Evolutionary conservation across 2,888 invertebrate species (phyloP).

Genomic region (Seira ritae): DNA sequence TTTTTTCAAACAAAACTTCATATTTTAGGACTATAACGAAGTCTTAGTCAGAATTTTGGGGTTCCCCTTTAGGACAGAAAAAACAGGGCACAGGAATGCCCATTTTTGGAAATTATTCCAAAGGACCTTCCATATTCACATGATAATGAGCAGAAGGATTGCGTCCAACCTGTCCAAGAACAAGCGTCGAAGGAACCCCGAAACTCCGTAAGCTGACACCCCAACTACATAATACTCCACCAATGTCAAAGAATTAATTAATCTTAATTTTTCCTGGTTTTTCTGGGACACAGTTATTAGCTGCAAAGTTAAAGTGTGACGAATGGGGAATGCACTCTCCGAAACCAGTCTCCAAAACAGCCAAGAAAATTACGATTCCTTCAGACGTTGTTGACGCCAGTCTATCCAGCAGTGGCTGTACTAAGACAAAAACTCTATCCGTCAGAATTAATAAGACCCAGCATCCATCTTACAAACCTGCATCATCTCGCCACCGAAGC

Average conservation of each 20-base stretch:
- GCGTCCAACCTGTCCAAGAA: background rate
- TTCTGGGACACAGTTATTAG: slow-evolving; percentile 34
- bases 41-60: slow-evolving; percentile 53
- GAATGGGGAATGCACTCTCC: slow-evolving; percentile 41
- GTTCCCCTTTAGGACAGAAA: slow-evolving; percentile 4
- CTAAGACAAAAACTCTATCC: background rate
- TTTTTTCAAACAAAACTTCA: background rate
- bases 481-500: slow-evolving; percentile 11
- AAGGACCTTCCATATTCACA: no score
- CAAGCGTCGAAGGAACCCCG: background rate
- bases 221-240: background rate
- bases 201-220: slow-evolving; percentile 23
- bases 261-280: no score
- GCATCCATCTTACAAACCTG: slow-evolving; percentile 33
- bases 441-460: slow-evolving; percentile 3
- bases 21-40: slow-evolving; percentile 14
- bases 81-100: background rate
- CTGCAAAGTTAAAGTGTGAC: slow-evolving; percentile 50
- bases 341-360: no score
- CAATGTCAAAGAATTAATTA: no score
- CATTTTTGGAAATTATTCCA: no score
- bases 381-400: background rate
- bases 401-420: background rate
- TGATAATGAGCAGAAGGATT: background rate
- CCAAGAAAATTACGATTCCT: background rate